Evolutionary conservation across 2,797 vertebrate species (phyloP), one percentile per base, ranked within the genome.

Genomic region (Syngnathus rostellatus): DNA sequence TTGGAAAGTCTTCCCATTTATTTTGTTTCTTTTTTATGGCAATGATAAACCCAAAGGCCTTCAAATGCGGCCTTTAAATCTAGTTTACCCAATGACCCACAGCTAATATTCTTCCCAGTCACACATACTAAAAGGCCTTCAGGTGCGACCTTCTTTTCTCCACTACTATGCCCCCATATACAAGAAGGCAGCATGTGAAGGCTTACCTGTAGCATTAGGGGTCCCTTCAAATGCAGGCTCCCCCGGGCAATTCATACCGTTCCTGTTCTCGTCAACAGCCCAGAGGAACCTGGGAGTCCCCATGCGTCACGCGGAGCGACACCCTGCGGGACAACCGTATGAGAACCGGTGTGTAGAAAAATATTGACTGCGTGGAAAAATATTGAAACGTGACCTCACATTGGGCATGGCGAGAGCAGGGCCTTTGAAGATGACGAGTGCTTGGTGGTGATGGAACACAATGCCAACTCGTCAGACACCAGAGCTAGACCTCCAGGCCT

Each of bases 391-490:
- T 45, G n/a, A 41, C 9, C 11, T 8, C 9, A 16, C 40, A 9
- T 46, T 46, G 2, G 17, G 11, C 69, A 54, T 76, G 51, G 68
- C 46, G 48, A 53, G 1, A 66, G 6, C 77, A 92, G 91, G 78
- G 91, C 89, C 19, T 93, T 92, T 78, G 91, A 92, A 75, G 89
- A 91, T 16, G 92, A 93, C 7, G 87, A 89, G n/a, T 86, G 86
- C 41, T 78, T 90, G 60, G 88, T 82, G 2, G 88, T 91, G 68
- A 86, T 89, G 16, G 90, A 91, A 53, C 90, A 91, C 81, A 90
- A 85, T 59, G 85, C 88, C 25, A 86, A 89, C 65, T 88, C 80
- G 0, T 86, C 88, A 1, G 83, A 89, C 67, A 88, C 85, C 5
- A 67, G 77, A 51, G 86, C 89, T 7, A 72, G 81, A 45, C 88